phyloP scores from a whole-genome alignment of 2,888 invertebrate species.

The Parnassius mnemosyne region DNA sequence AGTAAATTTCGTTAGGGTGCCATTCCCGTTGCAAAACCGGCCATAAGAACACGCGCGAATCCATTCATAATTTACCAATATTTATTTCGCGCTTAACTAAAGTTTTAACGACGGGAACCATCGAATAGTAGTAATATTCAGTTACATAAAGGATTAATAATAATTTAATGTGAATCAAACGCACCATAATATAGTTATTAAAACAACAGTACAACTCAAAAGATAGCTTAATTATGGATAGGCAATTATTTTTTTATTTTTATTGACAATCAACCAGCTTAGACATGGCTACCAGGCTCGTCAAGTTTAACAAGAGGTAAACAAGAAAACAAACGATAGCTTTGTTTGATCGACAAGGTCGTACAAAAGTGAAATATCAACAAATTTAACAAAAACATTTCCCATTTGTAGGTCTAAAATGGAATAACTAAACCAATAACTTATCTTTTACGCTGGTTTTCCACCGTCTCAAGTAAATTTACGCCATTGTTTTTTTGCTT shows the following conservation, averaged over 20 bases:
- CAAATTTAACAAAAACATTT: conserved; percentile 22
- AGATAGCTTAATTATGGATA: conserved; percentile 25
- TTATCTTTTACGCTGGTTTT: conserved; percentile 10
- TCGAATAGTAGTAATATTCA: conserved; percentile 13
- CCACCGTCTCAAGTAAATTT: conserved; percentile 4
- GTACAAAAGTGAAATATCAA: conserved; percentile 11
- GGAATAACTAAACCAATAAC: conserved; percentile 22
- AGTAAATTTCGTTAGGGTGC: conserved; percentile 48
- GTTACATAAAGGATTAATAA: conserved; percentile 11
- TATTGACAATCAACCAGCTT: conserved; percentile 33
- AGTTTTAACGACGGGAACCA: conserved; percentile 6
- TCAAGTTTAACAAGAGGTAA: conserved; percentile 19
- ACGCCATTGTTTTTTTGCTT: conserved; percentile 8
- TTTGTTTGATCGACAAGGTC: conserved; percentile 20
- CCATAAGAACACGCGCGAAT: conserved; percentile 35
- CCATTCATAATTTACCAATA: conserved; percentile 39
- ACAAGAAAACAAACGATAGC: conserved; percentile 24
- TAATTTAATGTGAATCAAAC: not conserved
- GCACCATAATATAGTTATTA: conserved; percentile 2
- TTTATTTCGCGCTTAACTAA: conserved; percentile 16
- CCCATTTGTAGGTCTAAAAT: conserved; percentile 13
- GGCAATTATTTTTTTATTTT: conserved; percentile 33
- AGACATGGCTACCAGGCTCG: conserved; percentile 22
- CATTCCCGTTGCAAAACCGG: conserved; percentile 38
- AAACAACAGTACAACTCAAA: conserved; percentile 18